Percentiles rank a stretch among this genome's conserved stretches.
These are phyloP conservation scores for Diglossa cyanea DNA, from an alignment of 2,797 vertebrate species.

Conservation along the genomic window DNA sequence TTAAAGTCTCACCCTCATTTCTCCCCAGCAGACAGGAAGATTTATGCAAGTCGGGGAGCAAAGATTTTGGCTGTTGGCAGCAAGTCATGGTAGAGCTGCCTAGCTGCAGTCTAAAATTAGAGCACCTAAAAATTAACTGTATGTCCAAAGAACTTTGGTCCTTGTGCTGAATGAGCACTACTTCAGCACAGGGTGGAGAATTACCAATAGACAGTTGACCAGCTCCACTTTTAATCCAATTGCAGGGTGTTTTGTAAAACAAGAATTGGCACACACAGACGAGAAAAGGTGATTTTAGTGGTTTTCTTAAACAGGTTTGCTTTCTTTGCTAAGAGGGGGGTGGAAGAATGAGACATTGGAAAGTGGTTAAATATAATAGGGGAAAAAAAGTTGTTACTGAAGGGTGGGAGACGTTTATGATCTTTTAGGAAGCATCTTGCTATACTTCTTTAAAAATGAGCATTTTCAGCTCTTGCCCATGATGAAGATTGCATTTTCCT, in stretches of 20 bases:
- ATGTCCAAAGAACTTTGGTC: slow-evolving; percentile 33
- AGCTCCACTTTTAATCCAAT: neutral
- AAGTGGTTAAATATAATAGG: neutral
- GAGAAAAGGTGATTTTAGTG: neutral
- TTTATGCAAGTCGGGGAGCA: neutral
- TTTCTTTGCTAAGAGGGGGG: neutral
- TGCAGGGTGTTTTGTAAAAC: neutral
- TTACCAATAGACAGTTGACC: neutral
- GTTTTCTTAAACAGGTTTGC: neutral
- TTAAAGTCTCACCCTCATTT: neutral
- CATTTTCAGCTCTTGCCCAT: neutral
- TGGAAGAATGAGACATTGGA: neutral
- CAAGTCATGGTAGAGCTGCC: neutral
- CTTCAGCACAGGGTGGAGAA: neutral
- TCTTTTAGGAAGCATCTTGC: neutral
- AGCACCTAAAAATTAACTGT: slow-evolving; percentile 48
- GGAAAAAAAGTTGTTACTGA: neutral
- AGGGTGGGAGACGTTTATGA: neutral
- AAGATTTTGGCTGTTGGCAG: neutral
- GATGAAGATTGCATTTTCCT: neutral
- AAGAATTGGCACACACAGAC: neutral
- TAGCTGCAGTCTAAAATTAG: slow-evolving; percentile 52
- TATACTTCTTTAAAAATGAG: neutral
- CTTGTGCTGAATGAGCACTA: neutral
- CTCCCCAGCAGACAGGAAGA: neutral